A percentile compares a stretch with the other conserved stretches of the same genome.
Evolutionary conservation across 2,797 vertebrate species (phyloP).

Genomic region (Simalia tracyae): DNA sequence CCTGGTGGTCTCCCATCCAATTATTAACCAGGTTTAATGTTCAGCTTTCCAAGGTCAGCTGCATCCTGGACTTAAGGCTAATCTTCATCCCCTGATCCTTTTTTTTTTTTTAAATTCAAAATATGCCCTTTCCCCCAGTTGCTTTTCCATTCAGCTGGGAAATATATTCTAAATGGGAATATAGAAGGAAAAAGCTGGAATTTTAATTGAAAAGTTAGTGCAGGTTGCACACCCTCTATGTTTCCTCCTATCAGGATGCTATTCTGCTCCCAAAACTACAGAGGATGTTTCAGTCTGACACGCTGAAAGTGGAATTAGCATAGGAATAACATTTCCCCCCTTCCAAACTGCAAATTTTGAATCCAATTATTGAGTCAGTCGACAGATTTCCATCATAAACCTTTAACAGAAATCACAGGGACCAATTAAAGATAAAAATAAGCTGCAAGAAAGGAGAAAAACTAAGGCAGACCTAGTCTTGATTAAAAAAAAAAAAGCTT

Average conservation of each 20-base stretch:
- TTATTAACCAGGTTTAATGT: too few relatives aligned
- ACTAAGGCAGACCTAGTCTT: neutral
- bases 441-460: neutral
- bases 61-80: neutral
- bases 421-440: slow-evolving; percentile 37
- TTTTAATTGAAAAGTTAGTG: too few relatives aligned
- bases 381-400: neutral
- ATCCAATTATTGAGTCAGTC: slow-evolving; percentile 32
- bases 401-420: neutral
- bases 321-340: neutral
- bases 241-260: slow-evolving; percentile 5
- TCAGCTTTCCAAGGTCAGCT: too few relatives aligned
- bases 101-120: neutral
- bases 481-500: neutral
- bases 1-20: too few relatives aligned
- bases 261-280: slow-evolving; percentile 6
- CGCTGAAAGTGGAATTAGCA: neutral
- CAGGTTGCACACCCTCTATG: too few relatives aligned
- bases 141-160: neutral
- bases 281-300: neutral
- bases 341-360: neutral
- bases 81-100: neutral
- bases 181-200: neutral
- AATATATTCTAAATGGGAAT: neutral
- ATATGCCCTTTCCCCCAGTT: neutral